Evolutionary conservation across 2,888 invertebrate genomes (phyloP), one percentile per base, ranked within the genome.

Genomic region (Pseudanteris insignis): DNA sequence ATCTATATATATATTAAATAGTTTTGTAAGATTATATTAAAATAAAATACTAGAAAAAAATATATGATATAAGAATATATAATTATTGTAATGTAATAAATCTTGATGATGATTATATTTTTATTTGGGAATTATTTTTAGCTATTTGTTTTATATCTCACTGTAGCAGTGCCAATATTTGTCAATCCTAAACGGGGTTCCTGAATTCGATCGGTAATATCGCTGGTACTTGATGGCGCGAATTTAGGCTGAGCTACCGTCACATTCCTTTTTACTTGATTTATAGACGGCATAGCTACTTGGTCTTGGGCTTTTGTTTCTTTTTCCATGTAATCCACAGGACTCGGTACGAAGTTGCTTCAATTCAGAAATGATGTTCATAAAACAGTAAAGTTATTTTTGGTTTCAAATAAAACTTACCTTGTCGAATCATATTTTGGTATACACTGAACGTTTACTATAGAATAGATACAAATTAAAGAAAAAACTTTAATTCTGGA

Each of bases 311-410:
- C 60, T 40, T 75, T 75, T 2, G 53, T 67, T 2, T 65, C 47
- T 46, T 77, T 78, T 9, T 76, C 74, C 63, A 71, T 29, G 13
- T 75, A 79, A 37, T 73, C 70, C 40, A 71, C 68, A 1, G 77
- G 74, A 64, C 82, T 83, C 3, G 84, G 83, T 34, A 82, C 74
- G 48, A 84, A 84, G 15, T 81, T 80, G 9, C 10, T 30, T 18
- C 2, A 46, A 21, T 38, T 24, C 7, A 38, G 37, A 32, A 32
- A 29, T 6, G 21, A 13, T 14, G n/a, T n/a, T n/a, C n/a, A n/a
- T n/a, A n/a, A n/a, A n/a, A n/a, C n/a, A n/a, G n/a, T n/a, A n/a
- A n/a, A n/a, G n/a, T n/a, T n/a, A n/a, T n/a, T n/a, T n/a, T n/a
- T 25, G 12, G 11, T n/a, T n/a, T n/a, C n/a, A n/a, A n/a, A n/a